Base-by-base conservation (phyloP, 2,797 vertebrate species). In the Lithobates sylvaticus region DNA sequence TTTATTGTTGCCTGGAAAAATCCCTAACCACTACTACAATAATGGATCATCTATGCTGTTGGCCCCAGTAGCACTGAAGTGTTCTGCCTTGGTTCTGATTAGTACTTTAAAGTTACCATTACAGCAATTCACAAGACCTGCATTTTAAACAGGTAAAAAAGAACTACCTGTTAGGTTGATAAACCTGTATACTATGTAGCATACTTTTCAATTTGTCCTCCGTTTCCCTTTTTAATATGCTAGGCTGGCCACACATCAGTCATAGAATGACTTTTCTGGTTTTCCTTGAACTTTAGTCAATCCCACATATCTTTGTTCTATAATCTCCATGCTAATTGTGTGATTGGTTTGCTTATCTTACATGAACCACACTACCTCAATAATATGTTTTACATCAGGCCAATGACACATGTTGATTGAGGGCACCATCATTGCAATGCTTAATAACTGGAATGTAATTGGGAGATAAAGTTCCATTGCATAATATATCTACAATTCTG, bases 371-470 rank as follows among this genome's bases (percentile, higher is more conserved):
- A 87, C 76, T 84, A 76, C 76, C 61, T 84, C 70, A 54, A 58
- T 70, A 72, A 79, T 87, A 84, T 83, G 76, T 87, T 83, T 83
- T 87, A 87, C 85, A 83, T 54, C 29, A 47, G 86, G 81, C 86
- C 81, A 75, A 58, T 75, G 81, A 79, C 70, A 84, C 76, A 75
- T 84, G 86, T 87, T 87, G 86, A 87, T 87, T 87, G 81, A 87
- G 86, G 86, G 86, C 86, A 84, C 27, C 69, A 39, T 68, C 76
- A 84, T 75, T 85, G 84, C 77, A 68, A 78, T 79, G 76, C 81
- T 58, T 79, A 87, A 87, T 84, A 87, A 87, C 76, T 87, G 76
- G 81, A 87, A 87, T 83, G 81, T 87, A 83, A 87, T 84, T 79
- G 58, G 61, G 54, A 87, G 76, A 87, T 87, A 87, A 83, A 83